phyloP scores from a whole-genome alignment of 2,888 invertebrate genomes.

The Gibbula magus region DNA sequence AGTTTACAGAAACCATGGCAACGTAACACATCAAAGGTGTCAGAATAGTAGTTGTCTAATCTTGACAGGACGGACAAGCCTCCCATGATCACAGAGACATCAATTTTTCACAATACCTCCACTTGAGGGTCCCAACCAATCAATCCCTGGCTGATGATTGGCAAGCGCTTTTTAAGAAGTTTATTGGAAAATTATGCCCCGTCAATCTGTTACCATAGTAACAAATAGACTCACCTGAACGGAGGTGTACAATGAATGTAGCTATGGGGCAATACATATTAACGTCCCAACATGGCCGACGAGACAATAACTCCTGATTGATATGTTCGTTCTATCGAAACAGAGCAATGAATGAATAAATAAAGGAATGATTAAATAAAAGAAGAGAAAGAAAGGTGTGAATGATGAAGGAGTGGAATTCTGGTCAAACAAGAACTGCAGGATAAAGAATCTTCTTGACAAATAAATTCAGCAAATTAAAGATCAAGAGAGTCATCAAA shows the following conservation, averaged over 20 bases:
- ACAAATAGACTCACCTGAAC: neutral
- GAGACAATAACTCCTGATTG: too few relatives aligned
- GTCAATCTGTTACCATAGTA: slow-evolving; percentile 18
- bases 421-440: too few relatives aligned
- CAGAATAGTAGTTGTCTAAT: neutral
- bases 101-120: slow-evolving; percentile 21
- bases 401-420: too few relatives aligned
- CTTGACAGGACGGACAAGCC: neutral
- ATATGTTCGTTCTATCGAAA: too few relatives aligned
- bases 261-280: neutral
- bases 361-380: too few relatives aligned
- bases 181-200: slow-evolving; percentile 20
- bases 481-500: too few relatives aligned
- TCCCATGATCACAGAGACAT: slow-evolving; percentile 1
- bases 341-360: too few relatives aligned
- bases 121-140: slow-evolving; percentile 15
- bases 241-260: neutral
- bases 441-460: too few relatives aligned
- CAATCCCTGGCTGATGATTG: slow-evolving; percentile 6
- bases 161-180: slow-evolving; percentile 12
- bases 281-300: too few relatives aligned
- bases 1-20: neutral
- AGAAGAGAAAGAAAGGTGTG: too few relatives aligned
- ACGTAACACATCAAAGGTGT: slow-evolving; percentile 9
- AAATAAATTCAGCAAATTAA: too few relatives aligned